These are phyloP conservation scores for Xiphias gladius DNA, from an alignment of 2,113 vertebrate species.

Conservation along the genomic window DNA sequence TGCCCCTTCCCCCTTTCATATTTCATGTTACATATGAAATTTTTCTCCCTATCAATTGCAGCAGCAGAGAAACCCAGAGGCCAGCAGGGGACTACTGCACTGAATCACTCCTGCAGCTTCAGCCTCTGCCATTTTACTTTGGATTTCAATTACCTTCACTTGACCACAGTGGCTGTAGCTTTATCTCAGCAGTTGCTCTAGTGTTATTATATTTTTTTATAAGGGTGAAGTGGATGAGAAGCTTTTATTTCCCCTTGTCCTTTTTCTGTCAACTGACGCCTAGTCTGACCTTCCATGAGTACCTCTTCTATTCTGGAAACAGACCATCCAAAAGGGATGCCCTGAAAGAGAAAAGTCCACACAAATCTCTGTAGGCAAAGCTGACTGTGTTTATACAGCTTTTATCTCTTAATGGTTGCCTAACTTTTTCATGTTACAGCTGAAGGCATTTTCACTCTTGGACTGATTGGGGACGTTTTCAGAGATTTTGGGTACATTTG, in stretches of 20 bases:
- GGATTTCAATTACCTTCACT: background rate
- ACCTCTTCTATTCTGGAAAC: background rate
- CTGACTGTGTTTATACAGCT: too few relatives aligned
- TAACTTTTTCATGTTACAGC: too few relatives aligned
- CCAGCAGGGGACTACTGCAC: background rate
- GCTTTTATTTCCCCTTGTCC: background rate
- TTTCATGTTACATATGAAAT: constrained; percentile 18
- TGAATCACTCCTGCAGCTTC: background rate
- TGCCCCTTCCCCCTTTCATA: background rate
- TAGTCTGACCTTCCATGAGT: background rate
- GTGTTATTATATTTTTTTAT: background rate
- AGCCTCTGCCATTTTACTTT: constrained; percentile 2
- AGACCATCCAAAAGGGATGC: too few relatives aligned
- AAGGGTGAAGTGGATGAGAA: background rate
- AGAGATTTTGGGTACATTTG: too few relatives aligned
- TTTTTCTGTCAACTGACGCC: background rate
- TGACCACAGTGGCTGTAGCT: background rate
- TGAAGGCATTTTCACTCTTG: too few relatives aligned
- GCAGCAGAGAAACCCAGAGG: background rate
- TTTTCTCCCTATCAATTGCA: background rate
- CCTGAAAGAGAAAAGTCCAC: background rate
- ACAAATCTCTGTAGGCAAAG: background rate
- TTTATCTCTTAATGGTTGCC: background rate
- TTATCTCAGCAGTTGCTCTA: background rate
- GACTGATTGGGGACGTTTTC: background rate